A percentile compares a stretch with the other conserved stretches of the same genome.
These are phyloP conservation scores for Dromococcyx pavoninus DNA, from an alignment of 2,797 vertebrate genomes.

Conservation along the genomic window DNA sequence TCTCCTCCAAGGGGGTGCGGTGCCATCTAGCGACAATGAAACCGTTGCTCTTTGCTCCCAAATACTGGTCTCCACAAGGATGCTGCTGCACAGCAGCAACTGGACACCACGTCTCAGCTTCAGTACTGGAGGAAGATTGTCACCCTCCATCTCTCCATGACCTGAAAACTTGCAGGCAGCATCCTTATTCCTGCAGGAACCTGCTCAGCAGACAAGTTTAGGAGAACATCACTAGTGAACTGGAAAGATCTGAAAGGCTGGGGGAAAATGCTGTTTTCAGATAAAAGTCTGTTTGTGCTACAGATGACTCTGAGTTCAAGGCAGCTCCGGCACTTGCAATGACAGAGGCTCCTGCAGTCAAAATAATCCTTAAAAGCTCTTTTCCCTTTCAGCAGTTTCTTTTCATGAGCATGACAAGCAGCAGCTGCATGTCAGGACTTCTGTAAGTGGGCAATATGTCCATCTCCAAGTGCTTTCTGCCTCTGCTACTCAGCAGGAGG, in stretches of 20 bases:
- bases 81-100: background rate
- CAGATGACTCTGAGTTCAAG: background rate
- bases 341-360: background rate
- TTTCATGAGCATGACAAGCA: background rate
- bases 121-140: background rate
- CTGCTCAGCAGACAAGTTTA: background rate
- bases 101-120: rapidly evolving
- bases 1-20: background rate
- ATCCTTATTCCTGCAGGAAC: background rate
- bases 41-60: rapidly evolving
- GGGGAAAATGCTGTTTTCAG: background rate
- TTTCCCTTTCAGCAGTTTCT: background rate
- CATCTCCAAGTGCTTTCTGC: background rate
- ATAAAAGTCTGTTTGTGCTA: background rate
- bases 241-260: background rate
- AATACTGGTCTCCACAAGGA: background rate
- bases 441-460: background rate
- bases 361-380: background rate
- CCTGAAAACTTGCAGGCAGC: background rate
- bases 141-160: rapidly evolving
- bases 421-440: background rate
- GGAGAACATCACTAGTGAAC: background rate
- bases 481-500: background rate
- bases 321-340: background rate
- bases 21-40: conserved; percentile 46